A percentile compares a stretch with the other conserved stretches of the same genome.
Conservation (phyloP, 2,113 vertebrate species). For the Donacobius atricapilla region DNA sequence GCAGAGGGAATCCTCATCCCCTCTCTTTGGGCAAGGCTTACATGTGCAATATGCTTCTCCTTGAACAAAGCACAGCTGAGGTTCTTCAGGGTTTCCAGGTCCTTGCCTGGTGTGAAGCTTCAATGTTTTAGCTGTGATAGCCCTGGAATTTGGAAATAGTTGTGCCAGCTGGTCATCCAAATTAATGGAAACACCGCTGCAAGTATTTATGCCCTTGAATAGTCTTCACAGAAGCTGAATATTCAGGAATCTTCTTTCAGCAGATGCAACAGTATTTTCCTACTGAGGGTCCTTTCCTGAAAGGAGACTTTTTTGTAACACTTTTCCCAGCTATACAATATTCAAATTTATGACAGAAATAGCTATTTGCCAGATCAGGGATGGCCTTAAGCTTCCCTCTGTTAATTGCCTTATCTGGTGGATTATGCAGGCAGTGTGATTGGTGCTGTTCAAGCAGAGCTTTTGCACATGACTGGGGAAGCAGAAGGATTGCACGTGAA, state of each 20-base stretch:
- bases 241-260: neutral
- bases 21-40: neutral
- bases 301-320: neutral
- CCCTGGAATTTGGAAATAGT: neutral
- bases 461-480: neutral
- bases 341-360: neutral
- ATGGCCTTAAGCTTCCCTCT: neutral
- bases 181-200: neutral
- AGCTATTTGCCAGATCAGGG: neutral
- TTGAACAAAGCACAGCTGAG: neutral
- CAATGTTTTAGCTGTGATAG: neutral
- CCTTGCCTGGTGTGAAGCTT: neutral
- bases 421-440: neutral
- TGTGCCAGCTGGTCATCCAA: neutral
- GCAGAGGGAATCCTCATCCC: neutral
- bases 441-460: neutral
- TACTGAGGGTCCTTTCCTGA: neutral
- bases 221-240: neutral
- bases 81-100: neutral
- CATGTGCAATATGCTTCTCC: neutral
- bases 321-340: neutral
- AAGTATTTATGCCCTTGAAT: neutral
- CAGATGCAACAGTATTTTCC: neutral
- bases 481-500: accelerated
- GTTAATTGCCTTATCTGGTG: neutral